Evolutionary conservation across 2,888 invertebrate genomes (phyloP), one percentile per base, ranked within the genome.

Genomic region (Caenorhabditis zanzibari): DNA sequence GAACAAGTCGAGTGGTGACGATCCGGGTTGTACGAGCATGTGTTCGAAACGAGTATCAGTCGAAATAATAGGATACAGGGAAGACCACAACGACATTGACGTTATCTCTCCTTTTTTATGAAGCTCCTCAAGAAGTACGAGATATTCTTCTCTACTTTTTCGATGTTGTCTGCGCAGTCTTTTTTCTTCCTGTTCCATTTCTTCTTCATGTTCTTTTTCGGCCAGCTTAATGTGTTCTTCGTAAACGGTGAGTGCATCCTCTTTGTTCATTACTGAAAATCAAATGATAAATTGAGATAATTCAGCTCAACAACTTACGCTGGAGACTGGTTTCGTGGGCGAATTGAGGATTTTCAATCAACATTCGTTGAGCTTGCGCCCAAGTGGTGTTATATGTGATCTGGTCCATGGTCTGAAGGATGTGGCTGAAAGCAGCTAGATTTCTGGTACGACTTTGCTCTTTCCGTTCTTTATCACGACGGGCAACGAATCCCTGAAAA

Each of bases 51-150:
- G 94, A 38, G 96, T 94, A 93, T 99, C 98, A 0, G 97, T 96
- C 3, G 97, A 97, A 88, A 99, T 96, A 86, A 96, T 95, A 0
- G 97, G 97, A 93, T 97, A 99, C 22, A 99, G 93, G 93, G 98
- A 98, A 54, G 97, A 96, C 99, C 99, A 99, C 32, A 98, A 94
- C 0, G 98, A 98, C 97, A 98, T 97, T 0, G 98, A 98, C 0
- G 98, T 98, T 47, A 99, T 94, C 93, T 98, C 97, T 19, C 97
- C 89, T 71, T 82, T 86, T 28, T 98, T 97, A 90, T 99, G 98
- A 22, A 99, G 94, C 89, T 96, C 95, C 93, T 98, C 97, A 49
- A 99, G 94, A 73, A 99, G 94, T 6, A 75, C 54, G 9, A 82
- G 77, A 81, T 98, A 98, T 81, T 96, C 95, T 93, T 99, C 99